Evolutionary conservation across 2,113 vertebrate species (phyloP), one percentile per base, ranked within the genome.

Genomic region (Lota lota): DNA sequence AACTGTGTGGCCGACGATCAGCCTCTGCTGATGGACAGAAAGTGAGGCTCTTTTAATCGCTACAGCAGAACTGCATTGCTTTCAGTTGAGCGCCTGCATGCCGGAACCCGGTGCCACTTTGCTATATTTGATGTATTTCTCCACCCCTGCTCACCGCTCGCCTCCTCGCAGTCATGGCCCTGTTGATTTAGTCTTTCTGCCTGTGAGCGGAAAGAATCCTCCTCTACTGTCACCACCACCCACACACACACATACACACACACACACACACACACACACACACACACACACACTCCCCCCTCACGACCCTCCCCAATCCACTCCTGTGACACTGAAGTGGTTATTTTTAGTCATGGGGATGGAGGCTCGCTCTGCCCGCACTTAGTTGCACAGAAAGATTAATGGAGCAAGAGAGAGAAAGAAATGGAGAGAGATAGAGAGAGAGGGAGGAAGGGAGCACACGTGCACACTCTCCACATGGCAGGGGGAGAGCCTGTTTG

Each of bases 321-420:
- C 50, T 68, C 69, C 79, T 85, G 83, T 89, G 84, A 88, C 84
- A 84, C 88, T 82, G 73, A 88, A 86, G 77, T 73, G 81, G 88
- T 86, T 93, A 92, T 93, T 93, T 92, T 92, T 93, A 93, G 91
- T 79, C 74, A 83, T 90, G 85, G 89, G 86, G 88, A 87, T 88
- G 86, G 79, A 86, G 40, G 84, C 82, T 72, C 78, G 36, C 82
- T 84, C 79, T 80, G 84, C 87, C 79, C 54, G 76, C 77, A 81
- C 85, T 83, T 76, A 78, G 78, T 84, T 80, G 86, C 85, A 85
- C 82, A 74, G 76, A 84, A 79, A 91, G 91, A 90, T 92, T 90
- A 91, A 90, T 89, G 80, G 89, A 91, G 91, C 88, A 88, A 68
- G 58, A 86, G 84, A 81, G 82, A 82, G 79, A 83, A 83, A 80